phyloP scores from a whole-genome alignment of 2,113 vertebrate species.

The Mustelus asterias region DNA sequence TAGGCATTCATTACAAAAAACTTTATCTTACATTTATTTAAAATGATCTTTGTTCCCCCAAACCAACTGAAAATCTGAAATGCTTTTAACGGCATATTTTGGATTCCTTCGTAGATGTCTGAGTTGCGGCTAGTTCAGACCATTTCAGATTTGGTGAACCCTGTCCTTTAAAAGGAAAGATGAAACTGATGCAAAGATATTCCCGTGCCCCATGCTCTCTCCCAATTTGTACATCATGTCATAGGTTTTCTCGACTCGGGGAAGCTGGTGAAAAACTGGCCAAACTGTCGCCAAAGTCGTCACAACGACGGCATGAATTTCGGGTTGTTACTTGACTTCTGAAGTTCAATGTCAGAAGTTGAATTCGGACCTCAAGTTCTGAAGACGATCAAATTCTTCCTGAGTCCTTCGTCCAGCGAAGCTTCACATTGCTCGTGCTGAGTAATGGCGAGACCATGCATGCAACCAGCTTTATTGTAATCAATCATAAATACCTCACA shows the following conservation, averaged over 20 bases:
- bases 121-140: neutral
- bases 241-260: neutral
- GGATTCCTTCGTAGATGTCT: neutral
- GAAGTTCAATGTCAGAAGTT: neutral
- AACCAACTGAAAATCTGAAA: neutral
- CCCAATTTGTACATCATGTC: neutral
- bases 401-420: neutral
- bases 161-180: neutral
- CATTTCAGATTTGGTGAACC: constrained; percentile 20
- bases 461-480: neutral
- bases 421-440: neutral
- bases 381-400: neutral
- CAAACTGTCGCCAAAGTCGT: neutral
- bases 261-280: no score
- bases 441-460: neutral
- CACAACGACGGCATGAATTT: neutral
- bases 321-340: neutral
- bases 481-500: neutral
- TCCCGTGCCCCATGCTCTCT: neutral
- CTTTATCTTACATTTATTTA: neutral
- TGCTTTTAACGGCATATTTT: constrained; percentile 23
- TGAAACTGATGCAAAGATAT: neutral
- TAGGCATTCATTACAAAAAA: neutral
- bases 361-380: neutral
- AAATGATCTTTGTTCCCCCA: neutral